Evolutionary conservation across 2,113 vertebrate genomes (phyloP).

Genomic region (Spea multiplicata): DNA sequence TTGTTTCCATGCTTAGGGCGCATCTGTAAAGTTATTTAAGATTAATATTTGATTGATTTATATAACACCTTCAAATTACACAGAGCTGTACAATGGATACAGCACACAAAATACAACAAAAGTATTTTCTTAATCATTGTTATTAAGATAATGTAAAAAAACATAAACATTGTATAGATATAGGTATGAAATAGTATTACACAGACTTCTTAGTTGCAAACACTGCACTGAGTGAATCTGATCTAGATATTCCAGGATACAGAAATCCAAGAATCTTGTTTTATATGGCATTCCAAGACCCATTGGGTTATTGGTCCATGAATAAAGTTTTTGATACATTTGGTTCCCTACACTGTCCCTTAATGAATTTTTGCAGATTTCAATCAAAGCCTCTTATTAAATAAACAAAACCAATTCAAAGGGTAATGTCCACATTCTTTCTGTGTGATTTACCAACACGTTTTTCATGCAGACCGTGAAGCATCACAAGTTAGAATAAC

Average conservation of each 20-base stretch:
- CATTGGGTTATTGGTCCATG: conserved; percentile 26
- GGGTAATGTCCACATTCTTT: conserved; percentile 47
- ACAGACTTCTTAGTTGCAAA: too few species aligned
- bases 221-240: conserved; percentile 28
- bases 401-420: conserved; percentile 45
- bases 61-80: too few species aligned
- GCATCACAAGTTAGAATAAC: conserved; percentile 47
- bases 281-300: conserved; percentile 8
- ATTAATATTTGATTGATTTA: too few species aligned
- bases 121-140: too few species aligned
- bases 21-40: too few species aligned
- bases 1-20: too few species aligned
- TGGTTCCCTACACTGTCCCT: conserved; percentile 8
- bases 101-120: too few species aligned
- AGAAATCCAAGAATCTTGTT: neutral
- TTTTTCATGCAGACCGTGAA: conserved; percentile 47
- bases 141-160: too few species aligned
- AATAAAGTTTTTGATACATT: too few species aligned
- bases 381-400: conserved; percentile 37
- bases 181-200: too few species aligned
- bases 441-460: conserved; percentile 45
- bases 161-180: too few species aligned
- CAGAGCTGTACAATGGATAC: too few species aligned
- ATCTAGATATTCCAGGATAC: conserved; percentile 4
- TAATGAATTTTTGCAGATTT: conserved; percentile 32